Evolutionary conservation across 92 coral and sea anemone genomes (phyloP).

Genomic region (Siderastrea radians): DNA sequence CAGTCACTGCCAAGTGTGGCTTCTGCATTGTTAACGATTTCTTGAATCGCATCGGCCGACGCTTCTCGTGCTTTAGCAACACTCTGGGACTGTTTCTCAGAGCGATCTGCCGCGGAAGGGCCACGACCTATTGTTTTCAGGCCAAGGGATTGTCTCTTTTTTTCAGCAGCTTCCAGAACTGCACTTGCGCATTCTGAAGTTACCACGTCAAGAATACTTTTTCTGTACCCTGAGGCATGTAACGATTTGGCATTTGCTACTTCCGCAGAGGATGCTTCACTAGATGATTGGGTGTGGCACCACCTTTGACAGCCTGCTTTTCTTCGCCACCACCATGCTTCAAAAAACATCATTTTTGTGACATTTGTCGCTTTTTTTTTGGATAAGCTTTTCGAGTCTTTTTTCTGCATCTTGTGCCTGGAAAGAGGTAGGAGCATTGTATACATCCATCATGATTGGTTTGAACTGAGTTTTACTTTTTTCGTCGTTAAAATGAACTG

Average conservation of each 20-base stretch:
- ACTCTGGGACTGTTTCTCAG: constrained; percentile 2
- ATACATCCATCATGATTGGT: constrained; percentile 51
- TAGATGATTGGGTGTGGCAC: constrained; percentile 47
- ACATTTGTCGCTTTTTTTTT: constrained; percentile 40
- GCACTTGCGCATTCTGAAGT: constrained; percentile 11
- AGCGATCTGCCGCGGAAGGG: constrained; percentile 44
- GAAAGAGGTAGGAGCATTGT: constrained; percentile 49
- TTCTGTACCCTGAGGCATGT: constrained; percentile 20
- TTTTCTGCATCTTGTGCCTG: constrained; percentile 66
- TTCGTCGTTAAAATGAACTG: constrained; percentile 13
- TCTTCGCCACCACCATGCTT: constrained; percentile 70
- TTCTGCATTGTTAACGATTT: background rate
- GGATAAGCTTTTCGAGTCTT: constrained; percentile 8
- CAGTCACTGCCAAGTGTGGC: background rate
- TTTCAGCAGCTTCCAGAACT: constrained; percentile 28
- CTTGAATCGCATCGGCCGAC: constrained; percentile 19
- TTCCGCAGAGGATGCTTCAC: constrained; percentile 40
- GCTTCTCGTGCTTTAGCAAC: background rate
- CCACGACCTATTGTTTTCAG: constrained; percentile 47
- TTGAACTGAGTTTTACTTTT: constrained; percentile 35
- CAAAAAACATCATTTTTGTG: constrained; percentile 54
- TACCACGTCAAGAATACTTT: constrained; percentile 40
- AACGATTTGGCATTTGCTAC: constrained; percentile 53
- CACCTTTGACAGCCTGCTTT: constrained; percentile 64
- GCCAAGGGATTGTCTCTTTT: background rate